Percentiles rank a stretch among this genome's conserved stretches.
Conservation (phyloP, 2,888 invertebrate species). For the Lasioglossum morio region DNA sequence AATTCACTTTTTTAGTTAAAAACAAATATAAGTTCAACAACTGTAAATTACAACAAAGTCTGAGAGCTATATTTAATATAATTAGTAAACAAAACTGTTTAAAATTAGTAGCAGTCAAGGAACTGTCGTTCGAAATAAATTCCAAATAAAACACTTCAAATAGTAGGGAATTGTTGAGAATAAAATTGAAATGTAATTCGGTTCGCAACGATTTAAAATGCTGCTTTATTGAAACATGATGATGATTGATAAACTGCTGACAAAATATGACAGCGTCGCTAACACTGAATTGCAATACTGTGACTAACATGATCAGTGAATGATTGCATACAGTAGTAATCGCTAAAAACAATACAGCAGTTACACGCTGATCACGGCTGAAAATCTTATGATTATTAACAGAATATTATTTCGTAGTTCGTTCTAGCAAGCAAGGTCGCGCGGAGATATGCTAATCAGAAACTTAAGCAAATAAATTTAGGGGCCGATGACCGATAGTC, state of each 20-base stretch:
- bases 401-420: neutral
- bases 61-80: too few relatives aligned
- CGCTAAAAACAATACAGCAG: neutral
- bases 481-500: conserved; percentile 52
- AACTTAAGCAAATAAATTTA: conserved; percentile 34
- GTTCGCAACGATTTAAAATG: neutral
- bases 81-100: too few relatives aligned
- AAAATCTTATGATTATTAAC: neutral
- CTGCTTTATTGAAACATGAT: neutral
- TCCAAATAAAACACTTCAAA: too few relatives aligned
- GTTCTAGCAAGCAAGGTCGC: neutral
- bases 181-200: too few relatives aligned
- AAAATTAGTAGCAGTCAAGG: too few relatives aligned
- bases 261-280: neutral
- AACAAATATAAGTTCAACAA: too few relatives aligned
- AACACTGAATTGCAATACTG: neutral
- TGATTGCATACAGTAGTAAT: neutral
- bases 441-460: conserved; percentile 38
- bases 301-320: neutral
- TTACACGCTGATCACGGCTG: neutral
- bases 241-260: neutral
- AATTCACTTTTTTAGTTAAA: too few relatives aligned
- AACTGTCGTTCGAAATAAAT: too few relatives aligned
- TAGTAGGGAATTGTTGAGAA: too few relatives aligned
- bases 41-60: too few relatives aligned